Conservation (phyloP, 2,113 vertebrate species). For the Dascyllus trimaculatus region DNA sequence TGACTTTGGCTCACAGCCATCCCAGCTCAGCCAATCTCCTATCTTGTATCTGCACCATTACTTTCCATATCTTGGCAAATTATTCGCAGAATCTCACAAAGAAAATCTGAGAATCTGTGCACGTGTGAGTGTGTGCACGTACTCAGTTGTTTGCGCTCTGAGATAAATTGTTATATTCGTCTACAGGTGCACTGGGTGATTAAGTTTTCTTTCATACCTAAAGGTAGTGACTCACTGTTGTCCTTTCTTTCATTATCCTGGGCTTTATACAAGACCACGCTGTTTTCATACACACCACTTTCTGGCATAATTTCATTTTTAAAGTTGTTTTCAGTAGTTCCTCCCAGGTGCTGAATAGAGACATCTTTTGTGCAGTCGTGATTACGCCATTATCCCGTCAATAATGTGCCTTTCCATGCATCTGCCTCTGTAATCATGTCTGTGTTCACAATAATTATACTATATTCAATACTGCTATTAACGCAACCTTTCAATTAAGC, state of each 20-base stretch:
- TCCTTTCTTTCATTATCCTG: not conserved
- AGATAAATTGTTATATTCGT: conserved; percentile 28
- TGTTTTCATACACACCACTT: not conserved
- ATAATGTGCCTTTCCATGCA: conserved; percentile 29
- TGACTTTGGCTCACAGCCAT: conserved; percentile 76
- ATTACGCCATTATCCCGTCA: conserved; percentile 38
- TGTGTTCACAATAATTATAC: conserved; percentile 33
- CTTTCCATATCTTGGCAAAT: conserved; percentile 70
- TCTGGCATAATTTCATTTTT: conserved; percentile 4
- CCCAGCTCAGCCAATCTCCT: conserved; percentile 61
- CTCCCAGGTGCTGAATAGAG: conserved; percentile 15
- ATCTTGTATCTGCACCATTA: conserved; percentile 68
- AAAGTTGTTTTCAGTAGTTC: conserved; percentile 35
- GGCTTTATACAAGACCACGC: not conserved
- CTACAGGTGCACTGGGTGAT: conserved; percentile 29
- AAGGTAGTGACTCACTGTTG: not conserved
- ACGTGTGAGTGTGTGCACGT: not conserved
- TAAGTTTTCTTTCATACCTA: conserved; percentile 36
- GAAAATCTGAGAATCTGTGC: conserved; percentile 7
- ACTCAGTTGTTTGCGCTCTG: not conserved
- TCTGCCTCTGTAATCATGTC: conserved; percentile 44
- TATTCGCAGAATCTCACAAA: conserved; percentile 61
- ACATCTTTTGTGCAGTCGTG: not conserved
- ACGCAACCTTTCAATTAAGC: conserved; percentile 48
- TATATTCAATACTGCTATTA: conserved; percentile 41